These are phyloP conservation scores for Archocentrus centrarchus DNA, from an alignment of 2,113 vertebrate genomes.

Conservation along the genomic window DNA sequence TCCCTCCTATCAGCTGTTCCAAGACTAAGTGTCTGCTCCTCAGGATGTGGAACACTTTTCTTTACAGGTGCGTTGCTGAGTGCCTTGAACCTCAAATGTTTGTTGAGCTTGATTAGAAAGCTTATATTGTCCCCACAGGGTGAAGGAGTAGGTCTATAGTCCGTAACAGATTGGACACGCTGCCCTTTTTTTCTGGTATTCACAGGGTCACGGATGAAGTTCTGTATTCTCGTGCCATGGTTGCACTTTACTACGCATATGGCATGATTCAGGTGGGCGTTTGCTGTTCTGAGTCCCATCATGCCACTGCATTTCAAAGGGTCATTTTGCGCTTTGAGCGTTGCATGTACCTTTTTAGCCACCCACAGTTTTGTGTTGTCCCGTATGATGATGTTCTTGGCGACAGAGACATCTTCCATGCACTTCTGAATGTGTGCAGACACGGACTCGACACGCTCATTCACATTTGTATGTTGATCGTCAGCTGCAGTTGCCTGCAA, in stretches of 20 bases:
- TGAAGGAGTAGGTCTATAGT: not conserved
- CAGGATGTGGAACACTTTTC: not conserved
- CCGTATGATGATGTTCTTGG: not conserved
- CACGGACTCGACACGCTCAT: not conserved
- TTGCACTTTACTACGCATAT: not conserved
- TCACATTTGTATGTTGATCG: conserved; percentile 5
- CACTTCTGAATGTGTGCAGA: conserved; percentile 7
- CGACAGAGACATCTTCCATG: not conserved
- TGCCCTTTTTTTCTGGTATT: not conserved
- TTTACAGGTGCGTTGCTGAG: not conserved
- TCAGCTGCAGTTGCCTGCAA: not conserved
- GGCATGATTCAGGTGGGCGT: not conserved
- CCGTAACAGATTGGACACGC: not conserved
- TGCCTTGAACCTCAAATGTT: not conserved
- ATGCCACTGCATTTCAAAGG: not conserved
- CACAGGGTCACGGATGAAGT: not conserved
- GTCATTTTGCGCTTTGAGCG: not conserved
- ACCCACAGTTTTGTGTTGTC: not conserved
- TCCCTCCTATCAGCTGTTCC: not conserved
- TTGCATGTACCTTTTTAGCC: not conserved
- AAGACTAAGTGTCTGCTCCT: not conserved
- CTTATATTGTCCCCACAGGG: not conserved
- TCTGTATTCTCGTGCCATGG: not conserved
- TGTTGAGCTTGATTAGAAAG: not conserved
- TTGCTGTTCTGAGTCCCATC: not conserved